Base-by-base conservation (phyloP, 2,797 vertebrate genomes). In the Morus bassanus region DNA sequence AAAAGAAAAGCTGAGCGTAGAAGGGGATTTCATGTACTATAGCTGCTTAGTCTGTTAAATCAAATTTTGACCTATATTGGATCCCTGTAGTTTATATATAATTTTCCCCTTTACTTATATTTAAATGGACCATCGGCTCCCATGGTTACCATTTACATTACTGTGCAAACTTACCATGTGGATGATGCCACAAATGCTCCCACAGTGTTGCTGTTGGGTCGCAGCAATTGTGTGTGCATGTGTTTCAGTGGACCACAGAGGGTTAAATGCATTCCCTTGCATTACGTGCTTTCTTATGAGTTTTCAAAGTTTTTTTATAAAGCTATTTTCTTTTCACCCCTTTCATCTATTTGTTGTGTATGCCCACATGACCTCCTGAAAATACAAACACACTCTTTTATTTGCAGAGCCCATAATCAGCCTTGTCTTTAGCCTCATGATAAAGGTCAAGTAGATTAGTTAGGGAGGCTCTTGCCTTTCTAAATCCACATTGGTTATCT, bases 401-500 rank as follows among this genome's bases (percentile, higher is more conserved):
- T 94, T 85, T 88, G 83, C 76, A 79, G 72, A 88, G 59, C 92
- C 91, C 88, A 41, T 93, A 94, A 91, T 94, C 95, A 88, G 61
- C 68, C 84, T 67, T 60, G 70, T 92, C 91, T 96, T 94, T 72
- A 96, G 92, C 74, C 68, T 96, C 93, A 41, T 59, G 72, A 77
- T 93, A 92, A 97, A 97, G 90, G 95, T 97, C 91, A 95, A 96
- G 85, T 88, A 92, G 83, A 95, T 97, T 94, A 95, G 93, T 97
- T 88, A 85, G 89, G 86, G 78, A 75, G 88, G 78, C 65, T 74
- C 86, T 97, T 96, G 91, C 88, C 89, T 97, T 96, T 94, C 75
- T 81, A 82, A 96, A 81, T 94, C 91, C 68, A 80, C 4, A 14
- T 51, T 80, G 84, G 77, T 93, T 89, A 85, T 95, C 95, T 96